Conservation (phyloP, 2,113 vertebrate species). For the Phalacrocorax aristotelis region DNA sequence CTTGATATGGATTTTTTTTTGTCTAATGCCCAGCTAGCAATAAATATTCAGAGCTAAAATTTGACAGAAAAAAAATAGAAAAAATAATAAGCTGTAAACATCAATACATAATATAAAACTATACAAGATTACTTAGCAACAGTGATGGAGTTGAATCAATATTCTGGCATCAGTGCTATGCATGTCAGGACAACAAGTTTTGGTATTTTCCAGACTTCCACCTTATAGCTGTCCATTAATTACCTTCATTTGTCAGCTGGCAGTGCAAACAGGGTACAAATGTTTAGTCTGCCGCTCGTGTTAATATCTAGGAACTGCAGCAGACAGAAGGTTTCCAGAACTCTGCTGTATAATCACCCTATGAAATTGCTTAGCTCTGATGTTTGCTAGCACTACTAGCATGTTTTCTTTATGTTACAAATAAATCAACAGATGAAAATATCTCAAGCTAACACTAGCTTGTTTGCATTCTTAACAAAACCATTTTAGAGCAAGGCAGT, state of each 20-base stretch:
- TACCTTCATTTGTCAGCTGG: conserved; percentile 72
- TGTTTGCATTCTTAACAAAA: not conserved
- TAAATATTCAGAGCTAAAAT: not conserved
- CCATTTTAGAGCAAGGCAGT: not conserved
- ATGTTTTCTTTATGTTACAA: conserved; percentile 40
- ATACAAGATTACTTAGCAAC: not conserved
- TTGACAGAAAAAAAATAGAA: not conserved
- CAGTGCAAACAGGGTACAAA: conserved; percentile 64
- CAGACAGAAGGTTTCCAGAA: conserved; percentile 68
- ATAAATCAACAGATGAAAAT: not conserved
- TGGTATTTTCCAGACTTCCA: conserved; percentile 64
- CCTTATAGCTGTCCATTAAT: conserved; percentile 72
- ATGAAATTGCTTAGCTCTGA: conserved; percentile 47
- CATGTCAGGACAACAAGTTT: conserved; percentile 49
- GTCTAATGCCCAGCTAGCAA: not conserved
- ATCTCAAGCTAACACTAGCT: not conserved
- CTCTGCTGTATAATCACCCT: conserved; percentile 52
- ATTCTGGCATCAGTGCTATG: conserved; percentile 10
- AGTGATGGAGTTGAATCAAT: conserved; percentile 40
- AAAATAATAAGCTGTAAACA: not conserved
- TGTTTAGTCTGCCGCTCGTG: conserved; percentile 79
- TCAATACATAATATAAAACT: not conserved
- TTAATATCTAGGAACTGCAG: conserved; percentile 63
- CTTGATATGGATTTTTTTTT: not conserved
- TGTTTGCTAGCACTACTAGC: conserved; percentile 16